Percentiles rank a stretch among this genome's conserved stretches.
Conservation (phyloP, 1,140 invertebrate species). For the Temnothorax curvispinosus region DNA sequence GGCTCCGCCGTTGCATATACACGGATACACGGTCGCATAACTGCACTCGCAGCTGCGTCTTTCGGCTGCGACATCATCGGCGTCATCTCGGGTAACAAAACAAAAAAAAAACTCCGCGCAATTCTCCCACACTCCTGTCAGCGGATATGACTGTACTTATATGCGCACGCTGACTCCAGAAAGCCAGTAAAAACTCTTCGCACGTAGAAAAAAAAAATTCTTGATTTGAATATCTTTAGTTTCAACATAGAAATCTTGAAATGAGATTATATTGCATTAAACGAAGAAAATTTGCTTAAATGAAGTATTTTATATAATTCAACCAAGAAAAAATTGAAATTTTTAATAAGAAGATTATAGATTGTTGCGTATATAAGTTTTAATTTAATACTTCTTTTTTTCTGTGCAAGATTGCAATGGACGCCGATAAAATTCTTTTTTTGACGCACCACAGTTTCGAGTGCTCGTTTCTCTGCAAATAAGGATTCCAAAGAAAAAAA, state of each 20-base stretch:
- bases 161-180: background rate
- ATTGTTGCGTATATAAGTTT: too few relatives aligned
- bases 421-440: too few relatives aligned
- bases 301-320: too few relatives aligned
- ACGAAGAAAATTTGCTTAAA: too few relatives aligned
- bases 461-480: background rate
- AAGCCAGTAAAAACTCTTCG: conserved; percentile 34
- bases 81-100: conserved; percentile 68
- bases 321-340: too few relatives aligned
- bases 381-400: too few relatives aligned
- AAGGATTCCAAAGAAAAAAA: background rate
- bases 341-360: too few relatives aligned
- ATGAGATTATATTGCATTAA: too few relatives aligned
- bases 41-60: conserved; percentile 63
- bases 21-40: conserved; percentile 28
- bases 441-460: too few relatives aligned
- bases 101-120: conserved; percentile 29
- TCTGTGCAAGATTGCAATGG: too few relatives aligned
- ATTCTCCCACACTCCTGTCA: conserved; percentile 64
- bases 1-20: background rate
- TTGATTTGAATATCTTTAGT: too few relatives aligned
- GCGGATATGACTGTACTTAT: conserved; percentile 6
- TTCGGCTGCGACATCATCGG: conserved; percentile 58
- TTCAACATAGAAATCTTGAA: too few relatives aligned
- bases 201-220: background rate